A percentile compares a stretch with the other conserved stretches of the same genome.
Conservation (phyloP, 2,797 vertebrate species). For the Monodelphis domestica region DNA sequence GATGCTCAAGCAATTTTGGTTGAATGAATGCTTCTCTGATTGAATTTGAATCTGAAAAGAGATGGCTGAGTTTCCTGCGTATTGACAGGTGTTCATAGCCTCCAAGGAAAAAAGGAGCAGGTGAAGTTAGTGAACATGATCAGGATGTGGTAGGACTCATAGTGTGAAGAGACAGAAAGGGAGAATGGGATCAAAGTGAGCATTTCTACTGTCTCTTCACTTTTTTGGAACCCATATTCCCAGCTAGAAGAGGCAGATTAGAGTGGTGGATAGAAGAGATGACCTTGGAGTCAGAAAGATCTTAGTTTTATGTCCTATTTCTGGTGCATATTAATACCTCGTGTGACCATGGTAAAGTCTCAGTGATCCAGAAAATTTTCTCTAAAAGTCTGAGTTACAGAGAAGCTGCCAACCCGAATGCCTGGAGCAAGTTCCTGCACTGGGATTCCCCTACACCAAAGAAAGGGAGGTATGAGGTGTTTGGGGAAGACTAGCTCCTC, state of each 20-base stretch:
- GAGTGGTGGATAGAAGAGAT: neutral
- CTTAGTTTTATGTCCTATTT: neutral
- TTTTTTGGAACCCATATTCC: neutral
- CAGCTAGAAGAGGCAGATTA: neutral
- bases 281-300: neutral
- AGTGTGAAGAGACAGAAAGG: neutral
- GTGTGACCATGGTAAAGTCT: neutral
- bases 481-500: too few species aligned
- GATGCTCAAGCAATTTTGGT: neutral
- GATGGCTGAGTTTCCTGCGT: neutral
- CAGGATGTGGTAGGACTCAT: neutral
- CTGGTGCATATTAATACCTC: neutral
- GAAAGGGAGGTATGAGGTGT: too few species aligned
- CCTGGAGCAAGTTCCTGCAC: neutral
- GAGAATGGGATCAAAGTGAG: neutral
- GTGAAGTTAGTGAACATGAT: neutral
- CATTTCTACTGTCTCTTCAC: neutral
- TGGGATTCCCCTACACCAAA: neutral
- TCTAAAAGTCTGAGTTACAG: neutral
- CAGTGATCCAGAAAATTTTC: neutral
- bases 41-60: slow-evolving; percentile 6
- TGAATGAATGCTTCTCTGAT: slow-evolving; percentile 4
- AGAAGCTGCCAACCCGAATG: neutral
- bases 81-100: neutral
- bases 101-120: neutral